Percentiles rank a stretch among this genome's conserved stretches.
These are phyloP conservation scores for Hyposmocoma kahamanoa DNA, from an alignment of 1,140 invertebrate genomes.

Conservation along the genomic window DNA sequence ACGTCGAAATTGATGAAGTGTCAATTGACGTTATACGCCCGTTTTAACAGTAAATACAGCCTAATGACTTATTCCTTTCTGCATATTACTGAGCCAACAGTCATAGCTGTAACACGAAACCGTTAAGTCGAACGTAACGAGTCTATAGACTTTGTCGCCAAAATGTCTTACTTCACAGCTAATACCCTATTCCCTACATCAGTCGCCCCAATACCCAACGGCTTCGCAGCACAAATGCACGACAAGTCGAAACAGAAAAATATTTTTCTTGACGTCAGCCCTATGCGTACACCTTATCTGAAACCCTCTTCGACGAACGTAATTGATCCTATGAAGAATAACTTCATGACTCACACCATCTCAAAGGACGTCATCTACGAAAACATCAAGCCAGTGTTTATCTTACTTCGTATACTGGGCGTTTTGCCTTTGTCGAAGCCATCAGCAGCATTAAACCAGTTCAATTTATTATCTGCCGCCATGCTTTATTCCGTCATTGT, in stretches of 20 bases:
- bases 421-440: slow-evolving; percentile 74
- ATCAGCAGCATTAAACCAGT: slow-evolving; percentile 60
- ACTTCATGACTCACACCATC: slow-evolving; percentile 44
- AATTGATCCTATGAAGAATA: slow-evolving; percentile 43
- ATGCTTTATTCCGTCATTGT: slow-evolving; percentile 75
- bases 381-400: slow-evolving; percentile 75
- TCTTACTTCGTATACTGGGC: slow-evolving; percentile 74
- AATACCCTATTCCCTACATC: slow-evolving; percentile 40
- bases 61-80: too few species aligned
- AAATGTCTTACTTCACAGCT: slow-evolving; percentile 48
- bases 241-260: slow-evolving; percentile 49
- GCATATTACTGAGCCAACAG: slow-evolving; percentile 5
- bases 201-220: slow-evolving; percentile 41
- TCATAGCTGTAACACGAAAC: slow-evolving; percentile 11
- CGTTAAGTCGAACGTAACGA: slow-evolving; percentile 7
- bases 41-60: slow-evolving; percentile 21
- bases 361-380: slow-evolving; percentile 75
- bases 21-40: slow-evolving; percentile 25
- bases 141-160: not conserved
- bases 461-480: slow-evolving; percentile 64
- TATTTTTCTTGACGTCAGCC: slow-evolving; percentile 54
- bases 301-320: slow-evolving; percentile 36
- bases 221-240: slow-evolving; percentile 39
- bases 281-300: slow-evolving; percentile 37
- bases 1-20: slow-evolving; percentile 46